Percentiles rank a stretch among this genome's conserved stretches.
phyloP scores from a whole-genome alignment of 2,113 vertebrate species.

The Ursus arctos region DNA sequence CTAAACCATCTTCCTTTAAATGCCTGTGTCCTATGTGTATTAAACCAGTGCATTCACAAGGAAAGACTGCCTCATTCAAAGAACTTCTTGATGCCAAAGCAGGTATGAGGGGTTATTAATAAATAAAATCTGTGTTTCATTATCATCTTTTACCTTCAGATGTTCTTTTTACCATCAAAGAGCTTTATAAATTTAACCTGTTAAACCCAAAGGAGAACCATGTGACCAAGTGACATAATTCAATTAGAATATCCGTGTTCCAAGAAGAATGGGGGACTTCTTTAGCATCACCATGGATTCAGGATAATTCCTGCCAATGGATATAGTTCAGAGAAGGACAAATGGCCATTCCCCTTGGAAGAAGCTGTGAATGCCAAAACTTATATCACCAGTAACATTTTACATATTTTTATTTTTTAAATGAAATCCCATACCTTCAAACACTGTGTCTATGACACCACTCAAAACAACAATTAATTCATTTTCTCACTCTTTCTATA shows the following conservation, averaged over 20 bases:
- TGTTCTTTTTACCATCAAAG: background rate
- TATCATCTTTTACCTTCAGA: background rate
- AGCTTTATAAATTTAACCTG: background rate
- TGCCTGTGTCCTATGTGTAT: background rate
- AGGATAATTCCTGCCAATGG: background rate
- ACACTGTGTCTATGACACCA: background rate
- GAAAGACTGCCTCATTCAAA: background rate
- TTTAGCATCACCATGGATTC: background rate
- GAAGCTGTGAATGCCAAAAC: background rate
- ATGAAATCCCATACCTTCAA: background rate
- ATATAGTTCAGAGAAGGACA: background rate
- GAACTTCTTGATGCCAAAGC: background rate
- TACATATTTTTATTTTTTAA: background rate
- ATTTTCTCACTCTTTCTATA: background rate
- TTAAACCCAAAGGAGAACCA: background rate
- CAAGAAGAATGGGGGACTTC: background rate
- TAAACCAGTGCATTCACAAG: background rate
- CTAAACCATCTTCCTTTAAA: constrained; percentile 50
- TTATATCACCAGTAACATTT: background rate
- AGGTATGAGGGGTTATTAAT: background rate
- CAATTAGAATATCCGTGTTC: background rate
- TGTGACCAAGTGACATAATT: background rate
- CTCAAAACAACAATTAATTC: background rate
- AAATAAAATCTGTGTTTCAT: background rate
- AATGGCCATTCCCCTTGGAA: background rate